Percentiles rank a stretch among this genome's conserved stretches.
These are phyloP conservation scores for Eubasilissa splendida DNA, from an alignment of 2,888 invertebrate species.

Conservation along the genomic window DNA sequence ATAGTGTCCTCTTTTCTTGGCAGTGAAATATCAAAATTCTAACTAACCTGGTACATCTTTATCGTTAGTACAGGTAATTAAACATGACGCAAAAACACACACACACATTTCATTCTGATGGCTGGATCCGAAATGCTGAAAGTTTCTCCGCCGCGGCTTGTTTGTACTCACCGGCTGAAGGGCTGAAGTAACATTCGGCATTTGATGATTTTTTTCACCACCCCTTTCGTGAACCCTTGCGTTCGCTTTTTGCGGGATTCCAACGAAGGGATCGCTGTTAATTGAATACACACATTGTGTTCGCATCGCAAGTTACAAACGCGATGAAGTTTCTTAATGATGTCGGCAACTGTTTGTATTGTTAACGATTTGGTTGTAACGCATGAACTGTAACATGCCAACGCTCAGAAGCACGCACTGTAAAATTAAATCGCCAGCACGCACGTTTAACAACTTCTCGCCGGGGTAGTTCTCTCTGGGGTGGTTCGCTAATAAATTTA, in stretches of 20 bases:
- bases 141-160: neutral
- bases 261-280: constrained; percentile 34
- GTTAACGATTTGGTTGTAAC: constrained; percentile 17
- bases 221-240: constrained; percentile 1
- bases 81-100: constrained; percentile 8
- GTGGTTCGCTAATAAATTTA: too few species aligned
- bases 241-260: constrained; percentile 47
- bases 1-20: too few species aligned
- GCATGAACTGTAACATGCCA: constrained; percentile 23
- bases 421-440: constrained; percentile 23
- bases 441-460: neutral
- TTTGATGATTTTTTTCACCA: constrained; percentile 31
- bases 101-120: constrained; percentile 5
- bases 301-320: constrained; percentile 37
- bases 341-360: constrained; percentile 40
- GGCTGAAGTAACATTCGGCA: constrained; percentile 1
- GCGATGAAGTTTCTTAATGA: constrained; percentile 47
- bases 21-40: too few species aligned
- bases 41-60: neutral
- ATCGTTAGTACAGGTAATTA: constrained; percentile 12
- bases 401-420: constrained; percentile 13
- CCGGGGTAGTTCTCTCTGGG: too few species aligned
- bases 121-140: neutral
- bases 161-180: neutral
- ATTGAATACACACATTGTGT: constrained; percentile 49